A percentile compares a stretch with the other conserved stretches of the same genome.
Evolutionary conservation across 2,888 invertebrate species (phyloP).

Genomic region (Chloroclystis v-ata): DNA sequence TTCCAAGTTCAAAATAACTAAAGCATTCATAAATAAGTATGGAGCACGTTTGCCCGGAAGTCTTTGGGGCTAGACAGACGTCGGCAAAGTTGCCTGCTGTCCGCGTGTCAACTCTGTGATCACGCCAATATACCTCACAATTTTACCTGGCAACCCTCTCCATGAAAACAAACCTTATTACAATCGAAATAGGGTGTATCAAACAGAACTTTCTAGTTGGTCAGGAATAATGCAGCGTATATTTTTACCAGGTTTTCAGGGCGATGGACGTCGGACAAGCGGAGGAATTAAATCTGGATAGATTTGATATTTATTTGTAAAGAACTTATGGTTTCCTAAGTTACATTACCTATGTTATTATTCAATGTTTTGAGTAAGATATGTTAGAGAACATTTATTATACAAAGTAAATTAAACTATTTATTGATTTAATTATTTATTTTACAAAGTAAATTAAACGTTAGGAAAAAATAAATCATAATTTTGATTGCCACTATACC

Average conservation of each 20-base stretch:
- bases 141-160: conserved; percentile 2
- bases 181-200: conserved; percentile 11
- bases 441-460: too few relatives aligned
- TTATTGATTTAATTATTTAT: too few relatives aligned
- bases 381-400: too few relatives aligned
- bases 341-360: too few relatives aligned
- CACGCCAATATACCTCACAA: conserved; percentile 56
- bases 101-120: conserved; percentile 64
- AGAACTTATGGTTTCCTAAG: background rate
- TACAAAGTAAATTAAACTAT: too few relatives aligned
- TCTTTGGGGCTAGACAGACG: conserved; percentile 42
- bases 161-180: conserved; percentile 12
- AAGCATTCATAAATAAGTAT: conserved; percentile 2
- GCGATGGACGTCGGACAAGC: conserved; percentile 28
- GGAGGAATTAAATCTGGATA: conserved; percentile 21
- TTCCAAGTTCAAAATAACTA: conserved; percentile 40
- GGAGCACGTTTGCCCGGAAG: conserved; percentile 20
- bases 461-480: too few relatives aligned
- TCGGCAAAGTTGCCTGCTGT: conserved; percentile 53
- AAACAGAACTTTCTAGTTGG: background rate
- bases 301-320: background rate
- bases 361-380: too few relatives aligned
- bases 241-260: conserved; percentile 25
- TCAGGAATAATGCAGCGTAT: conserved; percentile 27
- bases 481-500: too few relatives aligned